A percentile compares a stretch with the other conserved stretches of the same genome.
Evolutionary conservation across 2,113 vertebrate species (phyloP).

Genomic region (Lagopus muta): DNA sequence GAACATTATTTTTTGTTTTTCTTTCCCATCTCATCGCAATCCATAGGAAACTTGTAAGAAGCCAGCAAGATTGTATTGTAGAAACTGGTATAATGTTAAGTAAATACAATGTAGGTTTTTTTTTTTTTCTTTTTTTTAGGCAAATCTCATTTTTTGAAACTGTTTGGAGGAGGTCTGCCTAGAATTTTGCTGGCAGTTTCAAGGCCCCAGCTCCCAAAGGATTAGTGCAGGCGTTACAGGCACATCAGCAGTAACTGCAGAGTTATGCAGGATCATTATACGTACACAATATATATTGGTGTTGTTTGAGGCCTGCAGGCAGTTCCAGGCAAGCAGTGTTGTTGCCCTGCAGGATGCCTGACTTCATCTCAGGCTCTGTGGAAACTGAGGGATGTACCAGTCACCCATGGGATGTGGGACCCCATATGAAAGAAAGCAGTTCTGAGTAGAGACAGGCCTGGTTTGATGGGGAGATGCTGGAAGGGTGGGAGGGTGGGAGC

Average conservation of each 20-base stretch:
- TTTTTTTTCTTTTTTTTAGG: background rate
- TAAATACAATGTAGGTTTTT: background rate
- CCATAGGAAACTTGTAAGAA: background rate
- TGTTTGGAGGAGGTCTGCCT: background rate
- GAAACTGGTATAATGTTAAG: background rate
- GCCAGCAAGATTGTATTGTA: background rate
- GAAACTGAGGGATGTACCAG: background rate
- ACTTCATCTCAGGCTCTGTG: accelerated
- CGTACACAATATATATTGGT: background rate
- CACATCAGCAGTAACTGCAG: background rate
- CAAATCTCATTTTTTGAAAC: background rate
- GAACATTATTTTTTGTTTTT: background rate
- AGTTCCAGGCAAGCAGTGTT: background rate
- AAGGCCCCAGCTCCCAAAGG: background rate
- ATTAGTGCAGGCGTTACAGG: accelerated
- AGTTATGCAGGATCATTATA: background rate
- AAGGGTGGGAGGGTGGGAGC: background rate
- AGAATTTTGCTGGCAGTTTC: background rate
- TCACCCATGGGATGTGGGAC: background rate
- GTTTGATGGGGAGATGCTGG: background rate
- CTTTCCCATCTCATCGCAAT: background rate
- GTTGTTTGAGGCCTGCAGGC: background rate
- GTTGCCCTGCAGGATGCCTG: background rate
- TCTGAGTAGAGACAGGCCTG: slow-evolving; percentile 11
- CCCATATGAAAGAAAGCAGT: background rate